Evolutionary conservation across 2,888 invertebrate species (phyloP), one percentile per base, ranked within the genome.

Genomic region (Pinctada fucata): DNA sequence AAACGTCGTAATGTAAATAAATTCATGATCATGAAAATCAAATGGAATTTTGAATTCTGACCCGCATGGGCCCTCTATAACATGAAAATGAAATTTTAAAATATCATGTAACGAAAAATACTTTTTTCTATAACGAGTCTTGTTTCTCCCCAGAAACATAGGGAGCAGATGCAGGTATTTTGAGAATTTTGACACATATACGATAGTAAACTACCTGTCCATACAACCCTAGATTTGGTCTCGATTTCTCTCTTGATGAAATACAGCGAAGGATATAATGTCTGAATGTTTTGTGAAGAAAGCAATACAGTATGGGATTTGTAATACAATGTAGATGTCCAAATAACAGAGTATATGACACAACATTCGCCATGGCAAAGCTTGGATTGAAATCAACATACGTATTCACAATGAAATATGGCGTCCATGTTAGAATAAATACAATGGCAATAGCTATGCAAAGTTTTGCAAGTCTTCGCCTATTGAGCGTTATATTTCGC

Each of bases 381-480:
- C 83, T 82, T 2, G 79, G 70, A 31, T 88, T 84, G 16, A 95
- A 94, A 88, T 96, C 96, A 3, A 95, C 91, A 74, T 96, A 93
- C n/a, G 96, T 93, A 88, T 94, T 94, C 48, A 95, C 92, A 66
- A 95, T 94, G 91, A 95, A 95, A 93, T 96, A 95, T 0, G 96
- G 96, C 71, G 96, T 93, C 96, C 96, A 96, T 92, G 96, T 96
- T 3, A 95, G 91, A 0, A 96, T 96, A 89, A 96, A 96, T 58
- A 96, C 94, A 2, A 95, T 94, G 0, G 96, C 96, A 31, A 96
- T 93, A 0, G 96, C 94, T 0, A 96, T 93, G 50, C 96, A 94
- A 83, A 96, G 95, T 94, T 95, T 95, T 0, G 96, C 96, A n/a
- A 96, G 95, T 68, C 96, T 94, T 88, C 95, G 95, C 79, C 96